Percentiles rank a stretch among this genome's conserved stretches.
phyloP scores from a whole-genome alignment of 1,140 invertebrate species.

The Heliconius congener region DNA sequence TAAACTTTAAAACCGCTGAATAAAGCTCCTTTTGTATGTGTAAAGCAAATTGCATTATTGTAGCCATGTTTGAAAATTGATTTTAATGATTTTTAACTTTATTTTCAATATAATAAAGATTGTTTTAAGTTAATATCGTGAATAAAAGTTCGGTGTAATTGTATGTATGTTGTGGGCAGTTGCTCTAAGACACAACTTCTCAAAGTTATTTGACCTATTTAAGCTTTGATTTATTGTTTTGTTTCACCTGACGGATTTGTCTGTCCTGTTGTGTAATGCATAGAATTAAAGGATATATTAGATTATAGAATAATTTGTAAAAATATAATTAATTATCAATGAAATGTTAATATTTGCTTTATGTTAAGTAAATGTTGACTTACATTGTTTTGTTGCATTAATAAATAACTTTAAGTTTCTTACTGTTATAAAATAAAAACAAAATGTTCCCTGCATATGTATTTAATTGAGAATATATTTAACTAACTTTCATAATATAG shows the following conservation, averaged over 20 bases:
- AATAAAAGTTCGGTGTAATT: constrained; percentile 27
- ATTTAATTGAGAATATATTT: no score
- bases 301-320: no score
- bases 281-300: no score
- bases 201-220: constrained; percentile 55
- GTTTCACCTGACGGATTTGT: not conserved
- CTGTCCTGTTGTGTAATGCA: not conserved
- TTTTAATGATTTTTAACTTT: constrained; percentile 34
- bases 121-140: not conserved
- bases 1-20: not conserved
- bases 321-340: not conserved
- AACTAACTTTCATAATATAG: no score
- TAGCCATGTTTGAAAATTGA: constrained; percentile 35
- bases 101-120: not conserved
- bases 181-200: constrained; percentile 60
- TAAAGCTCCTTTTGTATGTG: constrained; percentile 30
- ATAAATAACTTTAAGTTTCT: no score
- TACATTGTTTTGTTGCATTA: no score
- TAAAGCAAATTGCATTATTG: constrained; percentile 43
- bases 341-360: not conserved
- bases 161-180: constrained; percentile 69
- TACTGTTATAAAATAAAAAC: no score
- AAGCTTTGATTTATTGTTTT: constrained; percentile 16
- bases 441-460: no score
- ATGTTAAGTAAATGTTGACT: no score